Percentiles rank a stretch among this genome's conserved stretches.
These are phyloP conservation scores for Acrobasis consociella DNA, from an alignment of 2,888 invertebrate genomes.

Conservation along the genomic window DNA sequence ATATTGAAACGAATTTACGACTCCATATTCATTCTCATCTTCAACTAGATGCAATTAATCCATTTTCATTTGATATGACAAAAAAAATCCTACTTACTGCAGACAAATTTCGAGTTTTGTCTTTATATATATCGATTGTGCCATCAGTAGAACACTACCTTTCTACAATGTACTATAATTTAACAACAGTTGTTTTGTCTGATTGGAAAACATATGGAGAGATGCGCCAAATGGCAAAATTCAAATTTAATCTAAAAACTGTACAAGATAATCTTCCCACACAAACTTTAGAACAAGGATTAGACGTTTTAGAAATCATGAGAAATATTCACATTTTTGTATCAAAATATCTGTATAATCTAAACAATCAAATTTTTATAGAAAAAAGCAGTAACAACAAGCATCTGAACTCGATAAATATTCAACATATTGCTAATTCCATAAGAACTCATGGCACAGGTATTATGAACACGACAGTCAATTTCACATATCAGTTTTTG, in stretches of 20 bases:
- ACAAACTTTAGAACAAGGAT: conserved; percentile 97
- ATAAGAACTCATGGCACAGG: conserved; percentile 98
- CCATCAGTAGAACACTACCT: conserved; percentile 93
- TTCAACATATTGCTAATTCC: conserved; percentile 97
- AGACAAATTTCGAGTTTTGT: conserved; percentile 79
- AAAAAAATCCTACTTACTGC: conserved; percentile 84
- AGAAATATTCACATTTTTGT: conserved; percentile 97
- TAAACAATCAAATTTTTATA: conserved; percentile 98
- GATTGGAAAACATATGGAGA: conserved; percentile 99
- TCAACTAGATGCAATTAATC: conserved; percentile 88
- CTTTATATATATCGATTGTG: conserved; percentile 84
- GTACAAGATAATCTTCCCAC: conserved; percentile 97
- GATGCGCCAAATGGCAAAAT: conserved; percentile 95
- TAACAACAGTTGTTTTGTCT: conserved; percentile 97
- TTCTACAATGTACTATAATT: conserved; percentile 97
- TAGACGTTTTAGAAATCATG: conserved; percentile 98
- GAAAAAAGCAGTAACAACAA: conserved; percentile 96
- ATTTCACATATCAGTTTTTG: conserved; percentile 96
- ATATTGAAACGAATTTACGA: conserved; percentile 96
- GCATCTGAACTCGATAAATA: conserved; percentile 96
- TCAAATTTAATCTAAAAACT: conserved; percentile 90
- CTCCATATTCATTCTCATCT: conserved; percentile 96
- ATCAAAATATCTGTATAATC: conserved; percentile 95
- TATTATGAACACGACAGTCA: conserved; percentile 97
- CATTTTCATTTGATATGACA: conserved; percentile 87